A percentile compares a stretch with the other conserved stretches of the same genome.
Evolutionary conservation across 1,140 invertebrate genomes (phyloP).

Genomic region (Forficula auricularia): DNA sequence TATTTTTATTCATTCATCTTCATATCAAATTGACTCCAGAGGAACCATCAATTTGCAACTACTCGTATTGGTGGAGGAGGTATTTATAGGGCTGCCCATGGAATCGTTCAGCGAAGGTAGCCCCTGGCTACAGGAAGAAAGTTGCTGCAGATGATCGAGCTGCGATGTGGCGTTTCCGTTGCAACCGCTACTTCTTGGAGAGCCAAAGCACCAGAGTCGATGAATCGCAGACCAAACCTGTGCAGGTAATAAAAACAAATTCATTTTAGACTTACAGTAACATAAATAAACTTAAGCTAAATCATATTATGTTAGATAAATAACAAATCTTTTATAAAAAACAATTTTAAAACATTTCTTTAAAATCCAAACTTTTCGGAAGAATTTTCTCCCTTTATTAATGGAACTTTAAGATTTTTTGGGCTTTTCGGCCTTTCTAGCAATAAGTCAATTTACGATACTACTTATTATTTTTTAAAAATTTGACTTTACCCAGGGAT

Average conservation of each 20-base stretch:
- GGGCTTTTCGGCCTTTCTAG: too few species aligned
- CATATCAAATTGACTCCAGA: neutral
- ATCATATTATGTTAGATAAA: slow-evolving; percentile 2
- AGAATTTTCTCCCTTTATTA: too few species aligned
- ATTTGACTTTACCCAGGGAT: too few species aligned
- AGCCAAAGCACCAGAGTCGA: slow-evolving; percentile 39
- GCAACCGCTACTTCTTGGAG: slow-evolving; percentile 29
- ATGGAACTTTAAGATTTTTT: too few species aligned
- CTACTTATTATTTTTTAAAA: too few species aligned
- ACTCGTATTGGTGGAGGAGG: slow-evolving; percentile 35
- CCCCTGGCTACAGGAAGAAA: slow-evolving; percentile 49
- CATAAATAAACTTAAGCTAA: neutral
- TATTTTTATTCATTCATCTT: neutral
- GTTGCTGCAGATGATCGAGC: slow-evolving; percentile 29
- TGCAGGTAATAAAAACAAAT: slow-evolving; percentile 6
- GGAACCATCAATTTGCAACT: slow-evolving; percentile 22
- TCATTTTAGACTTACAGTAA: neutral
- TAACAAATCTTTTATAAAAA: too few species aligned
- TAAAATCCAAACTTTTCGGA: too few species aligned
- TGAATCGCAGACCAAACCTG: slow-evolving; percentile 47
- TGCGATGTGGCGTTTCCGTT: slow-evolving; percentile 30
- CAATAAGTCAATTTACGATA: too few species aligned
- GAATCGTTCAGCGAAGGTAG: slow-evolving; percentile 57
- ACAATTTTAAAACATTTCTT: too few species aligned
- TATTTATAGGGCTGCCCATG: slow-evolving; percentile 46